Evolutionary conservation across 1,140 invertebrate genomes (phyloP).

Genomic region (Drosophila jambulina): DNA sequence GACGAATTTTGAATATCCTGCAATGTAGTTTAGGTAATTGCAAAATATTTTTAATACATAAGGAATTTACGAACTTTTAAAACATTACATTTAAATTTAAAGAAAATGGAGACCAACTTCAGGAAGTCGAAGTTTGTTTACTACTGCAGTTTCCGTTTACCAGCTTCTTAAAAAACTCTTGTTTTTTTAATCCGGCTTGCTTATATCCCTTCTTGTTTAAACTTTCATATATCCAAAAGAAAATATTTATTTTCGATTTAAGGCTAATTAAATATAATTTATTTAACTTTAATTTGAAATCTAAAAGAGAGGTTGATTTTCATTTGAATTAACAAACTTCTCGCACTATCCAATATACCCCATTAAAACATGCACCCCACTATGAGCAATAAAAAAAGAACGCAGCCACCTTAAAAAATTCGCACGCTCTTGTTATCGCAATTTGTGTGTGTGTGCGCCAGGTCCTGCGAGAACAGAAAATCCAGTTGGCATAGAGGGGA

Average conservation of each 20-base stretch:
- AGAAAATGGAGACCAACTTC: no score
- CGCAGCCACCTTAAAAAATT: constrained; percentile 43
- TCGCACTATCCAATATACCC: not conserved
- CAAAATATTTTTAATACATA: no score
- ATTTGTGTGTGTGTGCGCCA: not conserved
- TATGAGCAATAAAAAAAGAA: constrained; percentile 33
- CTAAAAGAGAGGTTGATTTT: no score
- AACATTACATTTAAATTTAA: not conserved
- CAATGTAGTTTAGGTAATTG: not conserved
- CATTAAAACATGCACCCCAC: not conserved
- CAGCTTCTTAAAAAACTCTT: no score
- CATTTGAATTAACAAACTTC: not conserved
- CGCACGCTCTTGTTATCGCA: constrained; percentile 25
- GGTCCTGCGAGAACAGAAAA: constrained; percentile 4
- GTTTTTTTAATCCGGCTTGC: no score
- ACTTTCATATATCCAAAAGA: no score
- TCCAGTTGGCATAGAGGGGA: not conserved
- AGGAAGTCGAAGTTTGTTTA: no score
- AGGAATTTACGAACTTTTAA: not conserved
- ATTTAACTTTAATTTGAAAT: no score
- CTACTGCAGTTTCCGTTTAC: no score
- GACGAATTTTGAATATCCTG: constrained; percentile 9
- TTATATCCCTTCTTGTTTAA: no score
- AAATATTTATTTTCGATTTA: no score
- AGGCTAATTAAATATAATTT: no score